Evolutionary conservation across 1,140 invertebrate genomes (phyloP).

Genomic region (Nephila pilipes): DNA sequence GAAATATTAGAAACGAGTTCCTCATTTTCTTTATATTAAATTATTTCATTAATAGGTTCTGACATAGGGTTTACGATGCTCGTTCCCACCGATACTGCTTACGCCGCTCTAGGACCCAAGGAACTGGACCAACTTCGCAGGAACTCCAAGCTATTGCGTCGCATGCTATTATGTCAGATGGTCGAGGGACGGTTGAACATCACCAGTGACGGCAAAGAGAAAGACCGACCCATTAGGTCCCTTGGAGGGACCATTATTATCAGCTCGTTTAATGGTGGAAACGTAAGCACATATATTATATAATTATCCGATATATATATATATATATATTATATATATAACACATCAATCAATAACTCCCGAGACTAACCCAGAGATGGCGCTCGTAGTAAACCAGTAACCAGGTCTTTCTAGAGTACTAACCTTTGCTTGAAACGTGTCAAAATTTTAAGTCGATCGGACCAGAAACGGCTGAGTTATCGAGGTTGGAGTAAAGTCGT

Average conservation of each 20-base stretch:
- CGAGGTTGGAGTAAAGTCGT: no score
- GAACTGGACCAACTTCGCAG: slow-evolving; percentile 26
- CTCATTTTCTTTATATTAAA: background rate
- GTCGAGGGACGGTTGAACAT: slow-evolving; percentile 49
- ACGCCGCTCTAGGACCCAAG: background rate
- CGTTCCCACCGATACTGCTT: slow-evolving; percentile 59
- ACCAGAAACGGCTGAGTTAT: no score
- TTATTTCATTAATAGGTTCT: background rate
- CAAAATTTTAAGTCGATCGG: no score
- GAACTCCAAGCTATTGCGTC: slow-evolving; percentile 43
- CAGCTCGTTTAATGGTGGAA: slow-evolving; percentile 60
- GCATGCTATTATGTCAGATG: slow-evolving; percentile 63
- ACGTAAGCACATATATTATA: background rate
- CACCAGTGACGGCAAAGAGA: background rate
- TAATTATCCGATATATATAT: no score
- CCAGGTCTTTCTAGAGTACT: no score
- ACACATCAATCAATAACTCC: no score
- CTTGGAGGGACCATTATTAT: slow-evolving; percentile 60
- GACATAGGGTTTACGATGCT: slow-evolving; percentile 53
- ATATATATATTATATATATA: no score
- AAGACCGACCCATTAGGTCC: slow-evolving; percentile 50
- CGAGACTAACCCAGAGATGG: no score
- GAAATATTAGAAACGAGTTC: no score
- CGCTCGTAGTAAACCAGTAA: no score
- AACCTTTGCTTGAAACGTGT: no score